Evolutionary conservation across 2,113 vertebrate genomes (phyloP).

Genomic region (Todiramphus chloris): DNA sequence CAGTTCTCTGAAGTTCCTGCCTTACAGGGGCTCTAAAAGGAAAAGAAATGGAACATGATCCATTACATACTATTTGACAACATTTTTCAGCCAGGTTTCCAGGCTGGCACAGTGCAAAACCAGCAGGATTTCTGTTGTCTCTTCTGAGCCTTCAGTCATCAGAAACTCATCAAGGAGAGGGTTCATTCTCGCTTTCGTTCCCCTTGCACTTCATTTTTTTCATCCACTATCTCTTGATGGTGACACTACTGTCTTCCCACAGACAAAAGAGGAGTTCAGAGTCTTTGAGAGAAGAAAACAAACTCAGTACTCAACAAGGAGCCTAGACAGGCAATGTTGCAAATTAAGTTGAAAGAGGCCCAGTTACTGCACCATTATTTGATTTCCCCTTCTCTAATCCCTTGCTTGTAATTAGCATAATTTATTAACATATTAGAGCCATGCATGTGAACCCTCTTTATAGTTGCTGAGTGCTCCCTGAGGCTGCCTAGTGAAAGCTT

Average conservation of each 20-base stretch:
- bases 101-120: neutral
- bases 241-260: neutral
- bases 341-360: conserved; percentile 68
- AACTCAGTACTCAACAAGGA: conserved; percentile 26
- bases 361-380: conserved; percentile 47
- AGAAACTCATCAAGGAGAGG: neutral
- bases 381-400: conserved; percentile 54
- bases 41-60: neutral
- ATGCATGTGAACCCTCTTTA: conserved; percentile 43
- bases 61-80: neutral
- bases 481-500: conserved; percentile 40
- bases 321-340: conserved; percentile 39
- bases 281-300: conserved; percentile 51
- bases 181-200: neutral
- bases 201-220: neutral
- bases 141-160: neutral
- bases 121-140: neutral
- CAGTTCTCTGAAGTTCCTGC: neutral
- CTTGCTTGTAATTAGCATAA: conserved; percentile 57
- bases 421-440: conserved; percentile 53
- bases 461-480: conserved; percentile 54
- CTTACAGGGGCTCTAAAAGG: neutral
- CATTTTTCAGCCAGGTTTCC: neutral
- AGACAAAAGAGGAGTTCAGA: neutral
- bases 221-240: neutral